These are phyloP conservation scores for Centropus bengalensis DNA, from an alignment of 2,113 vertebrate species.

Conservation along the genomic window DNA sequence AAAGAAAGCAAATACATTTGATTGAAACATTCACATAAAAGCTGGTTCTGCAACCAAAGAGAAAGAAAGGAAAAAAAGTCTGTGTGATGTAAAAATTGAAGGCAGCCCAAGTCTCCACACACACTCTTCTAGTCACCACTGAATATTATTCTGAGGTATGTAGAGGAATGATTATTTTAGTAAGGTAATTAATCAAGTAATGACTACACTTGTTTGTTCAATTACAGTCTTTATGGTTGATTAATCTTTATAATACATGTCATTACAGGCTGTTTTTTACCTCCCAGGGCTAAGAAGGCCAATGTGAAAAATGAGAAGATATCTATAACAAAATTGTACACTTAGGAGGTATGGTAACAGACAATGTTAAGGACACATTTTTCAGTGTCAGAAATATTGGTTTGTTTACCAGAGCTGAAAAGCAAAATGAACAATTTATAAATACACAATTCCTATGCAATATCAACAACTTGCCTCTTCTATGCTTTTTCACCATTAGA, in stretches of 20 bases:
- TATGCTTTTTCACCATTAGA: background rate
- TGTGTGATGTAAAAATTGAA: background rate
- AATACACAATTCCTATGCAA: background rate
- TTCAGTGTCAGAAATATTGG: constrained; percentile 67
- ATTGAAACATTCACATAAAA: background rate
- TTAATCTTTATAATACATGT: constrained; percentile 79
- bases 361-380: constrained; percentile 52
- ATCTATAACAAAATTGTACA: constrained; percentile 55
- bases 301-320: constrained; percentile 47
- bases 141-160: constrained; percentile 70
- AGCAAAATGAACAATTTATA: constrained; percentile 46
- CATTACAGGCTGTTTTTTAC: constrained; percentile 66
- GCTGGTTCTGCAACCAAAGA: background rate
- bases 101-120: background rate
- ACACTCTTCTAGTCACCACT: background rate
- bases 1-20: background rate
- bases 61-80: background rate
- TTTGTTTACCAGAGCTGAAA: constrained; percentile 70
- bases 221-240: constrained; percentile 80
- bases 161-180: constrained; percentile 73
- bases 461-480: background rate
- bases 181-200: constrained; percentile 83
- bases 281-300: constrained; percentile 60
- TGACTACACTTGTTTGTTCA: constrained; percentile 80
- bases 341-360: constrained; percentile 24